Percentiles rank a stretch among this genome's conserved stretches.
phyloP scores from a whole-genome alignment of 2,888 invertebrate species.

The Philereme vetulata region DNA sequence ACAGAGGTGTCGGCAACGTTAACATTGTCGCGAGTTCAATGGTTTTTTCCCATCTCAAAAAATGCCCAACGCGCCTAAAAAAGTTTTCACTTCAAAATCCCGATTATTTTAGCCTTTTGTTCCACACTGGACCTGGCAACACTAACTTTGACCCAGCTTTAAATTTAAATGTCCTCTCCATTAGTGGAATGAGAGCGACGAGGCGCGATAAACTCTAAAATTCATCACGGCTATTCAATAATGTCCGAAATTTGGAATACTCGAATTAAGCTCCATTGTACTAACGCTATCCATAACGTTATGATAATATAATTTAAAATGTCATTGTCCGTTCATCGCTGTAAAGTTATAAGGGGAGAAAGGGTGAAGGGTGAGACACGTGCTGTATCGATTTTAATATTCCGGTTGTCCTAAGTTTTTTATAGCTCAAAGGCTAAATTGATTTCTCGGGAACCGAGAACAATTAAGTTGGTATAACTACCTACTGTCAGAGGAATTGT shows the following conservation, averaged over 20 bases:
- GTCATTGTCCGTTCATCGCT: conserved; percentile 64
- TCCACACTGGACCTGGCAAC: too few relatives aligned
- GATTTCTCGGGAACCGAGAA: conserved; percentile 37
- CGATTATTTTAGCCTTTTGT: too few relatives aligned
- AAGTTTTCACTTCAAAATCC: too few relatives aligned
- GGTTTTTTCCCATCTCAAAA: too few relatives aligned
- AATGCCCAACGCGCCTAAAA: too few relatives aligned
- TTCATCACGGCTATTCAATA: conserved; percentile 59
- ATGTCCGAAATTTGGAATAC: conserved; percentile 49
- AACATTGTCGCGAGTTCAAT: too few relatives aligned
- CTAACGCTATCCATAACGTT: conserved; percentile 40
- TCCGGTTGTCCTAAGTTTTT: conserved; percentile 44
- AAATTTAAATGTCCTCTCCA: conserved; percentile 62
- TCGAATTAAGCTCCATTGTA: conserved; percentile 67
- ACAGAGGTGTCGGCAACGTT: too few relatives aligned
- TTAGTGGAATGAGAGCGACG: conserved; percentile 70
- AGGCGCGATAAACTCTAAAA: conserved; percentile 56
- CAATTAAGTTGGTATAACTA: conserved; percentile 27
- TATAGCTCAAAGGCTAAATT: conserved; percentile 33
- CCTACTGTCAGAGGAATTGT: conserved; percentile 14
- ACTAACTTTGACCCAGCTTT: conserved; percentile 42
- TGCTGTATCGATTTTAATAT: conserved; percentile 56
- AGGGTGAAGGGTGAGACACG: conserved; percentile 74
- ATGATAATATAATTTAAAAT: conserved; percentile 76
- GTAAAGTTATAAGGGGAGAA: conserved; percentile 67